These are phyloP conservation scores for Aulostomus chinensis DNA, from an alignment of 2,797 vertebrate species.

Conservation along the genomic window DNA sequence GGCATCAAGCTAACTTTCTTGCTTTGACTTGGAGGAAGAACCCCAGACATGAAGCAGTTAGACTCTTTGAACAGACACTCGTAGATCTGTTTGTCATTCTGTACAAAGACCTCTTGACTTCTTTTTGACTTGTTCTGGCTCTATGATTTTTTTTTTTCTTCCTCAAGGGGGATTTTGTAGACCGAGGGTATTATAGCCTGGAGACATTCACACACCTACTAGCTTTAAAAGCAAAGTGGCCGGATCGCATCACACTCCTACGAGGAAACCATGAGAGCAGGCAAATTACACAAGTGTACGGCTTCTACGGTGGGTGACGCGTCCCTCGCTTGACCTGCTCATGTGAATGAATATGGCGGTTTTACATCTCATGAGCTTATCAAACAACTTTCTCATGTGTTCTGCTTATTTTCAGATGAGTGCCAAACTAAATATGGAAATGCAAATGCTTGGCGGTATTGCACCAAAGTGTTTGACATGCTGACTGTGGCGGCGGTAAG, in stretches of 20 bases:
- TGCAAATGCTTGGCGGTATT: slow-evolving; percentile 98
- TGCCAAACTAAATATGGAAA: slow-evolving; percentile 99
- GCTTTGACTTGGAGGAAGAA: too few species aligned
- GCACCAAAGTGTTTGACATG: slow-evolving; percentile 99
- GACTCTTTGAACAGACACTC: too few species aligned
- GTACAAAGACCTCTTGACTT: too few species aligned
- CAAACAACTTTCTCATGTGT: slow-evolving; percentile 20
- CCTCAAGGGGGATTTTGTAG: slow-evolving; percentile 95
- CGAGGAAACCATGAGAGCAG: slow-evolving; percentile 97
- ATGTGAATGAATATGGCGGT: too few species aligned
- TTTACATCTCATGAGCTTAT: too few species aligned
- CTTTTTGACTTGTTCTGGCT: background rate
- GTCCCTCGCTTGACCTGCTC: too few species aligned
- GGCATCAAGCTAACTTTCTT: too few species aligned
- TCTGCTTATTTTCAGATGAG: slow-evolving; percentile 91
- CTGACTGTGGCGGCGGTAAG: slow-evolving; percentile 97
- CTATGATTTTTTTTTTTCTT: background rate
- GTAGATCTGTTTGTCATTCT: too few species aligned
- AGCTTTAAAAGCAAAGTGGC: slow-evolving; percentile 97
- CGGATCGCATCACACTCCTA: slow-evolving; percentile 95
- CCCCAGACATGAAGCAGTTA: too few species aligned
- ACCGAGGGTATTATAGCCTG: slow-evolving; percentile 95
- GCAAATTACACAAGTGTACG: slow-evolving; percentile 98
- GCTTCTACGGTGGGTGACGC: slow-evolving; percentile 98
- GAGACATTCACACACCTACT: slow-evolving; percentile 98